Evolutionary conservation across 2,113 vertebrate species (phyloP).

Genomic region (Apodemus speciosus): DNA sequence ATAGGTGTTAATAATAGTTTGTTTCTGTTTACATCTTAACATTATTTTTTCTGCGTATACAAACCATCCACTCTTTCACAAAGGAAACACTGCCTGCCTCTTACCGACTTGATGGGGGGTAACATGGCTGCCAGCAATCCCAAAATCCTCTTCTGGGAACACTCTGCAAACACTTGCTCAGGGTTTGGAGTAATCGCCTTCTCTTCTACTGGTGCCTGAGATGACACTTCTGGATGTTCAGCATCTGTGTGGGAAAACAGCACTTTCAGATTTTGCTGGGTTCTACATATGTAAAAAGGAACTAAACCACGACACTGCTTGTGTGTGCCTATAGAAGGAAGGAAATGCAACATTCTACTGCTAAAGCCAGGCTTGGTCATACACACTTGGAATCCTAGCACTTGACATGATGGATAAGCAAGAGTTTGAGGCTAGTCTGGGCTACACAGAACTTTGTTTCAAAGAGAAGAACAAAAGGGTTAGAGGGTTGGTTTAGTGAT

Average conservation of each 20-base stretch:
- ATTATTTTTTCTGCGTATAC: neutral
- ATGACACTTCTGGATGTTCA: constrained; percentile 65
- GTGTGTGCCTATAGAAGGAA: neutral
- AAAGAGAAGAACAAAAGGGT: neutral
- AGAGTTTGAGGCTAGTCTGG: neutral
- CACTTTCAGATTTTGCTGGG: neutral
- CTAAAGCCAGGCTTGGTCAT: neutral
- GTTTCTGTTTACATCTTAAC: neutral
- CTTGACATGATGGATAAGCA: neutral
- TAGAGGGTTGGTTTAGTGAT: neutral
- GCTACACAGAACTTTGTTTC: neutral
- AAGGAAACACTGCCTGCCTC: constrained; percentile 57
- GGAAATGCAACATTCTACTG: neutral
- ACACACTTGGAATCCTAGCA: neutral
- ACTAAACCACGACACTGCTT: neutral
- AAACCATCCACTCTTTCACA: neutral
- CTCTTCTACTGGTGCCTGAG: constrained; percentile 84
- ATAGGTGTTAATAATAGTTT: neutral
- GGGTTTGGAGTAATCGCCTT: constrained; percentile 88
- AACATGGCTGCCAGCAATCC: constrained; percentile 96
- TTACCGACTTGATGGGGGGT: constrained; percentile 93
- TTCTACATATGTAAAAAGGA: neutral
- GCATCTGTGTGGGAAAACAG: constrained; percentile 74
- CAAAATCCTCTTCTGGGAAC: constrained; percentile 97
- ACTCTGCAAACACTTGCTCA: constrained; percentile 96